Percentiles rank a stretch among this genome's conserved stretches.
Evolutionary conservation across 2,113 vertebrate genomes (phyloP).

Genomic region (Ranitomeya imitator): DNA sequence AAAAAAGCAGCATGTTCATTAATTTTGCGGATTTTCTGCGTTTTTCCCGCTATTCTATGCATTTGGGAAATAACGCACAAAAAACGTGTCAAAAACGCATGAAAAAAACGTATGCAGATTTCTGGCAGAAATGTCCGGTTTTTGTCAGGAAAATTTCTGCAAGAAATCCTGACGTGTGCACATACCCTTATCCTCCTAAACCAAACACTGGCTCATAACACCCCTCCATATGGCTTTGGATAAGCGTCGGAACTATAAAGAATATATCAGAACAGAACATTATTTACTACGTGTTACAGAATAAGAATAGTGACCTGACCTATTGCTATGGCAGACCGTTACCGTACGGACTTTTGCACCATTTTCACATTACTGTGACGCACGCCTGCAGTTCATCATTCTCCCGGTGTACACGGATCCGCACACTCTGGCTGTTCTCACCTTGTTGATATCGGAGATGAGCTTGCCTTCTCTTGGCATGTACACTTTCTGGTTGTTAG

Average conservation of each 20-base stretch:
- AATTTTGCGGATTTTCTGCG: too few relatives aligned
- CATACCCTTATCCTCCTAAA: not conserved
- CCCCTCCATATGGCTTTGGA: not conserved
- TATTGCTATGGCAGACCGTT: not conserved
- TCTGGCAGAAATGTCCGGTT: too few relatives aligned
- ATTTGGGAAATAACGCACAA: too few relatives aligned
- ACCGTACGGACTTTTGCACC: too few relatives aligned
- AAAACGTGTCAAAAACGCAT: too few relatives aligned
- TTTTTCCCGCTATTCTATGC: too few relatives aligned
- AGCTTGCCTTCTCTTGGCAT: constrained; percentile 96
- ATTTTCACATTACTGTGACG: too few relatives aligned
- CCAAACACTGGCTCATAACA: not conserved
- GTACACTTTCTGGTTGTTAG: constrained; percentile 98
- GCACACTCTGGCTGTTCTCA: constrained; percentile 57
- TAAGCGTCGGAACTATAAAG: not conserved
- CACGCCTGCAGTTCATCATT: not conserved
- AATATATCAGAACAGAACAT: not conserved
- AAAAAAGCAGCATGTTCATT: too few relatives aligned
- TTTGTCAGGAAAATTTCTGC: too few relatives aligned
- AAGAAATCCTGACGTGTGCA: too few relatives aligned
- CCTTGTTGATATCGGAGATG: constrained; percentile 98
- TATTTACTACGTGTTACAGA: not conserved
- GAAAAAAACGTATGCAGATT: too few relatives aligned
- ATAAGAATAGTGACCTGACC: not conserved
- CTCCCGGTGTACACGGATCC: not conserved